These are phyloP conservation scores for Mesochorus sp. DNA, from an alignment of 2,888 invertebrate species.

Conservation along the genomic window DNA sequence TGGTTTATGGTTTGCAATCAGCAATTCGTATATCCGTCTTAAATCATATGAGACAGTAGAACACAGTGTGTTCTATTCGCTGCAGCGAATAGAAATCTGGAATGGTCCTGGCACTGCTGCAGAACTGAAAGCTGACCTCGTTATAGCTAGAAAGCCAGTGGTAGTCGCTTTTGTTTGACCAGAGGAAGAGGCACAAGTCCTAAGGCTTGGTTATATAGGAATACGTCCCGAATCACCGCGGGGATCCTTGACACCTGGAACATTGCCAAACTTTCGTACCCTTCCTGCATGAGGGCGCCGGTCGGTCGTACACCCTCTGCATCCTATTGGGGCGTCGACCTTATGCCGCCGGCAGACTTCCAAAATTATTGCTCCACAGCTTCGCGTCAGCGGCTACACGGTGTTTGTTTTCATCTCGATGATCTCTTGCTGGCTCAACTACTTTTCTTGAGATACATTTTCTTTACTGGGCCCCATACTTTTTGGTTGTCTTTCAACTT, in stretches of 20 bases:
- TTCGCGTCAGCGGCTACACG: slow-evolving; percentile 75
- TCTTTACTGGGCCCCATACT: neutral
- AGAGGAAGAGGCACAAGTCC: slow-evolving; percentile 66
- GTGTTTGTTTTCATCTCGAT: slow-evolving; percentile 77
- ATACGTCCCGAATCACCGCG: slow-evolving; percentile 67
- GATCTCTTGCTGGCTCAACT: slow-evolving; percentile 47
- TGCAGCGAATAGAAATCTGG: slow-evolving; percentile 12
- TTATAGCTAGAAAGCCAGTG: slow-evolving; percentile 44
- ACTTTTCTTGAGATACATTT: slow-evolving; percentile 1
- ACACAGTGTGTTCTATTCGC: slow-evolving; percentile 17
- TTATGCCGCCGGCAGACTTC: slow-evolving; percentile 78
- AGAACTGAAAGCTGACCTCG: slow-evolving; percentile 28
- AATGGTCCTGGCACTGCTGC: slow-evolving; percentile 28
- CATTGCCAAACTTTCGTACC: slow-evolving; percentile 74
- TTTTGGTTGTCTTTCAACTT: slow-evolving; percentile 3
- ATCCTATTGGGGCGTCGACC: slow-evolving; percentile 72
- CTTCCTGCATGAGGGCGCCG: slow-evolving; percentile 39
- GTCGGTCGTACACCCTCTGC: slow-evolving; percentile 24
- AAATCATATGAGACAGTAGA: slow-evolving; percentile 41
- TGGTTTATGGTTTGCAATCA: slow-evolving; percentile 57
- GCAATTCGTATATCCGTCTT: slow-evolving; percentile 56
- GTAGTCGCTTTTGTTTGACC: slow-evolving; percentile 63
- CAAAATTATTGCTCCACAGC: slow-evolving; percentile 76
- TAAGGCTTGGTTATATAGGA: slow-evolving; percentile 61
- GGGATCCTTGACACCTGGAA: slow-evolving; percentile 80